These are phyloP conservation scores for Carassius carassius DNA, from an alignment of 2,113 vertebrate species.

Conservation along the genomic window DNA sequence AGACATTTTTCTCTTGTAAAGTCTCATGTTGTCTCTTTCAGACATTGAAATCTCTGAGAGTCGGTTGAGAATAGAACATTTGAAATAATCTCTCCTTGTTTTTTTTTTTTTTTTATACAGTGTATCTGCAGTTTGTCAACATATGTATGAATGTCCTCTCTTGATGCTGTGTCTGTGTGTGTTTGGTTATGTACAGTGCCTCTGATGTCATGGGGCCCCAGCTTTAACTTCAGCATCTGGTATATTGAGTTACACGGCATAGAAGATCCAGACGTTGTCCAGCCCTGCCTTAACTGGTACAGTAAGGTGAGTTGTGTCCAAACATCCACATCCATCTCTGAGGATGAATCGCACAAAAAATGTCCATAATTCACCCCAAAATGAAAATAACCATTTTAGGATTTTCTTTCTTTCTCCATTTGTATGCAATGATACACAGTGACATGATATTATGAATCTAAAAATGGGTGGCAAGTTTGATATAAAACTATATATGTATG, in stretches of 20 bases:
- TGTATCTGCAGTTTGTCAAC: too few species aligned
- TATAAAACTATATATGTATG: too few species aligned
- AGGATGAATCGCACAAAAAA: not conserved
- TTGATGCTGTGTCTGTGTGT: not conserved
- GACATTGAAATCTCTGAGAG: too few species aligned
- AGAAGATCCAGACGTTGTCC: slow-evolving; percentile 96
- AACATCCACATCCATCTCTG: not conserved
- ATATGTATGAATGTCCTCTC: not conserved
- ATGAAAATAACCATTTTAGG: not conserved
- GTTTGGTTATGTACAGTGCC: slow-evolving; percentile 81
- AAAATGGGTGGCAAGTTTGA: too few species aligned
- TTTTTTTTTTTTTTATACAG: too few species aligned
- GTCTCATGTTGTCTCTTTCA: not conserved
- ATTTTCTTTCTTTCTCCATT: not conserved
- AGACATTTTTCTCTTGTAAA: not conserved
- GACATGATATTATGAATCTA: too few species aligned
- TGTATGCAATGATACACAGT: too few species aligned
- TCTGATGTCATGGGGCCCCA: slow-evolving; percentile 98
- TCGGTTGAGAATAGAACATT: not conserved
- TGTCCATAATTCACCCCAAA: not conserved
- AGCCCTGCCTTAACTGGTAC: slow-evolving; percentile 99
- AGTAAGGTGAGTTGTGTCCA: slow-evolving; percentile 86
- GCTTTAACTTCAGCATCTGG: slow-evolving; percentile 99
- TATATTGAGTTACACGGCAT: slow-evolving; percentile 98
- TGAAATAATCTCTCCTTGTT: not conserved